Evolutionary conservation across 2,888 invertebrate genomes (phyloP).

Genomic region (Rhingia campestris): DNA sequence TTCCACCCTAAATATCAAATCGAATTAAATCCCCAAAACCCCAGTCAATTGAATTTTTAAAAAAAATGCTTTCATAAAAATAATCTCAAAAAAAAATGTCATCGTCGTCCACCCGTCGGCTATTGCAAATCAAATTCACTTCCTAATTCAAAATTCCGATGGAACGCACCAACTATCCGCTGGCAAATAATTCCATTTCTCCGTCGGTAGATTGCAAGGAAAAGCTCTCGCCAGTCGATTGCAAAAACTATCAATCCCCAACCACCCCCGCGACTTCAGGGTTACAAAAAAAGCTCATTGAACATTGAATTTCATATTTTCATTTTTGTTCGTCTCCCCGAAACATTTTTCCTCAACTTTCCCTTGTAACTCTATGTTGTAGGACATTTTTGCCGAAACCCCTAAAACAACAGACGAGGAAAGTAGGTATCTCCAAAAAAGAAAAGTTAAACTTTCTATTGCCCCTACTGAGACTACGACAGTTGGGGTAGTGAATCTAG

Average conservation of each 20-base stretch:
- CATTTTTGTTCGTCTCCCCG: constrained; percentile 12
- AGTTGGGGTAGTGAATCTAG: constrained; percentile 59
- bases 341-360: constrained; percentile 40
- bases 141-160: constrained; percentile 13
- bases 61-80: too few species aligned
- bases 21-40: too few species aligned
- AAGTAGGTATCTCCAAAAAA: not conserved
- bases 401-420: constrained; percentile 40
- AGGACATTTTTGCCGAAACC: constrained; percentile 38
- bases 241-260: constrained; percentile 29
- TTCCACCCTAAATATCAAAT: too few species aligned
- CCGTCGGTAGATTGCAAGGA: constrained; percentile 53
- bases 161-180: constrained; percentile 6
- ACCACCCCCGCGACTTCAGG: not conserved
- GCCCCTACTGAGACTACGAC: constrained; percentile 61
- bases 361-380: constrained; percentile 44
- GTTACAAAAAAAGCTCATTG: constrained; percentile 56
- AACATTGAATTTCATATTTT: constrained; percentile 42
- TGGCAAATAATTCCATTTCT: constrained; percentile 33
- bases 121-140: constrained; percentile 15
- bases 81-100: too few species aligned
- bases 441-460: constrained; percentile 42
- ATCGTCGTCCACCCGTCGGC: constrained; percentile 19
- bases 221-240: constrained; percentile 36
- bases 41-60: too few species aligned